Conservation (phyloP, 1,140 invertebrate species). For the Drosophila melanica region DNA sequence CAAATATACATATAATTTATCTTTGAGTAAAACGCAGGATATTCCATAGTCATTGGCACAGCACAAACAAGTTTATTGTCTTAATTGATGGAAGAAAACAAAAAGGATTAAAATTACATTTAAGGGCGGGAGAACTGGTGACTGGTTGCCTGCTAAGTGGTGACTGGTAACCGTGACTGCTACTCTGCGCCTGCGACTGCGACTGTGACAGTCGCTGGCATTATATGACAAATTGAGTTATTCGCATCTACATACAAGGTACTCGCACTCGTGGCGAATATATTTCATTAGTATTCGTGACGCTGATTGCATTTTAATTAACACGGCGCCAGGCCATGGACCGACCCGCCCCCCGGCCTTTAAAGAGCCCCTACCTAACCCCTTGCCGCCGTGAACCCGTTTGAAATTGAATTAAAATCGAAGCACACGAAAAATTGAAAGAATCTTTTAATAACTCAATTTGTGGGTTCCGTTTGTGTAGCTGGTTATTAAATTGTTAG, state of each 20-base stretch:
- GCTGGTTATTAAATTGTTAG: slow-evolving; percentile 64
- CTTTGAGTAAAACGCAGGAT: no score
- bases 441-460: slow-evolving; percentile 78
- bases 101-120: slow-evolving; percentile 13
- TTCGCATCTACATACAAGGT: slow-evolving; percentile 51
- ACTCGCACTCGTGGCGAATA: slow-evolving; percentile 37
- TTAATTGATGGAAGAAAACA: slow-evolving; percentile 14
- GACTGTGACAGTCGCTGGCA: slow-evolving; percentile 24
- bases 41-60: neutral
- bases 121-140: neutral
- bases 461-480: slow-evolving; percentile 33
- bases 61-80: neutral
- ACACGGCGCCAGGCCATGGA: slow-evolving; percentile 63
- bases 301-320: slow-evolving; percentile 79
- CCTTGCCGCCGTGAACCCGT: slow-evolving; percentile 40
- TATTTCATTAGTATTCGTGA: slow-evolving; percentile 76
- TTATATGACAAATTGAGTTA: slow-evolving; percentile 57
- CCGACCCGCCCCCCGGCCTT: slow-evolving; percentile 1
- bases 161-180: slow-evolving; percentile 8
- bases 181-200: neutral
- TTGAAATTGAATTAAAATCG: slow-evolving; percentile 51
- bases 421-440: slow-evolving; percentile 57
- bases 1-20: no score
- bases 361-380: slow-evolving; percentile 1
- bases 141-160: neutral